Base-by-base conservation (phyloP, 35 echinoderm and acorn worm species). In the Antedon bifida region DNA sequence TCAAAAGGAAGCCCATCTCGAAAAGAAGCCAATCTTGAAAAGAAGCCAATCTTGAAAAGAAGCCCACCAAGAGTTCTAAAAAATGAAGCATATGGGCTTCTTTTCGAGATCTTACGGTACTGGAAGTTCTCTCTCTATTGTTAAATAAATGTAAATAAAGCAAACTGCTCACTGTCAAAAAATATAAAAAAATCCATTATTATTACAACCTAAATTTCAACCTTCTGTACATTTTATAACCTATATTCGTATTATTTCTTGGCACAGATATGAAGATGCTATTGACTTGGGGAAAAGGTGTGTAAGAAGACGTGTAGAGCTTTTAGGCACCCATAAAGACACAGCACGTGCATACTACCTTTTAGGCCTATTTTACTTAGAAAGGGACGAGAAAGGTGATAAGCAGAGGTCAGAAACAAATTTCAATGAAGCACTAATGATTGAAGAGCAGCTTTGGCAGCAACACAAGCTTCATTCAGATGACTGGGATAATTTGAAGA, bases 261-360 rank as follows among this genome's bases (percentile, higher is more conserved):
- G 5, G 26, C 28, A 16, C 77, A 99, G 95, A 32, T 99, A 90
- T 39, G 88, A 93, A 34, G 90, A 92, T 88, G 90, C 95, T 0
- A 75, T 90, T 8, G 83, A 86, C 33, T 85, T 92, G 14, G 95
- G 91, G 30, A 78, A 31, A 31, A 79, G 83, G 30, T 91, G 91
- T 33, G 74, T 99, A 78, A 83, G 91, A 39, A 91, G 95, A 1
- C 87, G 95, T 3, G 87, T 90, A 33, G 31, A 56, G 0, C 30
- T 92, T 16, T 46, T 93, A 3, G 90, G 82, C 0, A 77, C 55
- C 16, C 88, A 90, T 74, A 88, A 85, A 26, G 75, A 88, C 30
- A 99, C 95, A 30, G 95, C 91, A n/a, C 76, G 95, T 36, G 89
- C 87, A 33, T 76, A 93, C 5, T 99, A 92, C 82, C 90, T 92